Evolutionary conservation across 2,797 vertebrate species (phyloP), one percentile per base, ranked within the genome.

Genomic region (Phoeniculus purpureus): DNA sequence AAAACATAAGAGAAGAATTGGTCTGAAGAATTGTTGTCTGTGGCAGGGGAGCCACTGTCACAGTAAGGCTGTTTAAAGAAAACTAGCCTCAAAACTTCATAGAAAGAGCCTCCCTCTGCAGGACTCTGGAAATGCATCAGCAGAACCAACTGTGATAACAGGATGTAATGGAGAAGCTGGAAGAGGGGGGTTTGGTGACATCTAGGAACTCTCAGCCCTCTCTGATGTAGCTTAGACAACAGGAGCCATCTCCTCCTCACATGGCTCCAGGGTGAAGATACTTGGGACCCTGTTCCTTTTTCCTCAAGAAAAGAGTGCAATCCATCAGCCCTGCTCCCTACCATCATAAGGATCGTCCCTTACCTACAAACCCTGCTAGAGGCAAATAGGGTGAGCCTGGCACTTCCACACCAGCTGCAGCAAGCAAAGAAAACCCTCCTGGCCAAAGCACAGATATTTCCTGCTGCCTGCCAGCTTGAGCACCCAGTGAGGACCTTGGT

Each of bases 371-470:
- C 27, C 16, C 62, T 8, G 45, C 12, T 62, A 50, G 48, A 43
- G 29, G 22, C 43, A 23, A 32, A 5, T 23, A 26, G 52, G 37
- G 50, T 29, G 77, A 47, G 34, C 55, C 55, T 32, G 64, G 76
- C 32, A 9, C 48, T 6, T 21, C 27, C 15, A 54, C 75, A 71
- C 43, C 20, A 68, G 59, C 50, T 32, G 54, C 58, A 40, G 34
- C 2, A 5, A 47, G 58, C 27, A 16, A 2, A 17, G 11, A 32
- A 40, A 78, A 12, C 32, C 23, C 51, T 45, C 31, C 26, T 11
- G 7, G 61, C n/a, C 55, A 14, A n/a, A 13, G 21, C 4, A 4
- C 0, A 0, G 27, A 21, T 2, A n/a, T 27, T 5, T 26, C 62
- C 37, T 8, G 16, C 15, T 7, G 5, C 40, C 4, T 1, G 10